Evolutionary conservation across 2,113 vertebrate species (phyloP).

Genomic region (Phoxinus phoxinus): DNA sequence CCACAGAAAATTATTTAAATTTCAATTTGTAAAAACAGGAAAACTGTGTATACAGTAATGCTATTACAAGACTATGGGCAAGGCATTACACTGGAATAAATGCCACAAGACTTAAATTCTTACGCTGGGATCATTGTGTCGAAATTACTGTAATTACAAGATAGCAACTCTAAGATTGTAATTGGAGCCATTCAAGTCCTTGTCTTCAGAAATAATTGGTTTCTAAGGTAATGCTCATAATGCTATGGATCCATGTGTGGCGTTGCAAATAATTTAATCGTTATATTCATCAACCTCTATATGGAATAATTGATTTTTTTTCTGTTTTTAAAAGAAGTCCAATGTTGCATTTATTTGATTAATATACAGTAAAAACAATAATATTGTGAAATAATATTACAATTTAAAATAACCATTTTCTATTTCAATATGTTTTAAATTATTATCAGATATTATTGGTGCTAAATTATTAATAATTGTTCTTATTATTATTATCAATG

Average conservation of each 20-base stretch:
- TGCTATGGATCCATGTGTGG: not conserved
- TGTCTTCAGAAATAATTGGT: not conserved
- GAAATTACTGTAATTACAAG: constrained; percentile 29
- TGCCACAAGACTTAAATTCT: constrained; percentile 11
- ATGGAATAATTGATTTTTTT: no score
- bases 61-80: not conserved
- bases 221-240: not conserved
- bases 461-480: no score
- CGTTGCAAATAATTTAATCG: not conserved
- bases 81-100: not conserved
- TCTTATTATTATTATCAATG: no score
- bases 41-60: not conserved
- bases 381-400: no score
- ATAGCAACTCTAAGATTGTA: constrained; percentile 11
- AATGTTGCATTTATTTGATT: no score
- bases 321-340: no score
- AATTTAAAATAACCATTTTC: no score
- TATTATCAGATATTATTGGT: no score
- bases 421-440: no score
- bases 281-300: not conserved
- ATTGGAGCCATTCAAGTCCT: not conserved
- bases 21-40: not conserved
- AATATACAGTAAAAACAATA: no score
- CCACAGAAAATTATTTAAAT: not conserved
- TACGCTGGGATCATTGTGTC: constrained; percentile 10